Base-by-base conservation (phyloP, 2,888 invertebrate genomes). In the Perdita meconis region DNA sequence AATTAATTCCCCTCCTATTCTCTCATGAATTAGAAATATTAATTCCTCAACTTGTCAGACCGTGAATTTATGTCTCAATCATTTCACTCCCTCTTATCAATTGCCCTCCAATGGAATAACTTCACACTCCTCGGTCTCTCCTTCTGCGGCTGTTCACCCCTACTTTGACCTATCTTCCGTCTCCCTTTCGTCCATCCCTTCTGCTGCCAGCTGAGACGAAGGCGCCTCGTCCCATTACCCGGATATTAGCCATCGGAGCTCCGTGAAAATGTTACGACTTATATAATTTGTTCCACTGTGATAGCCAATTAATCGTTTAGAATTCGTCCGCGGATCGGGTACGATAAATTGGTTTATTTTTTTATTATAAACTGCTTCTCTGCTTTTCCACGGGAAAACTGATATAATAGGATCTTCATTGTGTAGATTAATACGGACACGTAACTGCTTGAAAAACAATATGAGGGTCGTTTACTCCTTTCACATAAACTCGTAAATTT, bases 201-300 rank as follows among this genome's bases (percentile, higher is more conserved):
- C 82, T 83, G 36, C 75, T 76, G 75, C 72, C 82, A 74, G 80
- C 82, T 83, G 81, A 85, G 75, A 80, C 76, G 80, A 67, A 83
- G 83, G 84, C 87, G 86, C 84, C 89, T 89, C 89, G 82, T 90
- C 86, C 89, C 89, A 91, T 92, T 91, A 92, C 90, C 89, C 89
- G 84, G 90, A 90, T 92, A 92, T 92, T 92, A 92, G 92, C 91
- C 92, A 90, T 90, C 88, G 87, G 90, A 88, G 89, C 90, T 87
- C 88, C 90, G 85, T 90, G 90, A 89, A 91, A 91, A 91, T 91
- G 89, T 91, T 88, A 87, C 90, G 89, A 91, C 90, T 91, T 90
- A 88, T 91, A 91, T 91, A 92, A 91, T 92, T 92, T 91, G 91
- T 91, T 91, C 89, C 88, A 90, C 90, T 89, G 88, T 86, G 87